Evolutionary conservation across 2,888 invertebrate species (phyloP).

Genomic region (Ditula angustiorana): DNA sequence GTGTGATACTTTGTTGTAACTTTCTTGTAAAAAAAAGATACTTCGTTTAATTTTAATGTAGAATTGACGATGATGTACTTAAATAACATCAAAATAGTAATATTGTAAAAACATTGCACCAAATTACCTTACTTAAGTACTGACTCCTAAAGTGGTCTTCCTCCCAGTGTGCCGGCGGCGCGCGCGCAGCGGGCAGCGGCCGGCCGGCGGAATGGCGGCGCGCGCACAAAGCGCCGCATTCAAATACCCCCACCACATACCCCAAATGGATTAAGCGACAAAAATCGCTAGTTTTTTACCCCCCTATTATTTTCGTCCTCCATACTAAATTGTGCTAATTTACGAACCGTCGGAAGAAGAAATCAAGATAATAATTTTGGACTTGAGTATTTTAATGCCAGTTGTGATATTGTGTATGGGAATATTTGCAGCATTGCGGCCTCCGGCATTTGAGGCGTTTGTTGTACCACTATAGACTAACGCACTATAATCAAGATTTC

Average conservation of each 20-base stretch:
- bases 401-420: constrained; percentile 19
- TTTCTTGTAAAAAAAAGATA: no score
- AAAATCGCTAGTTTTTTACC: constrained; percentile 62
- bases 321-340: constrained; percentile 34
- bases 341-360: constrained; percentile 26
- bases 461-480: no score
- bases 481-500: no score
- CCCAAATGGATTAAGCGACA: constrained; percentile 61
- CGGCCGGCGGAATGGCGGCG: constrained; percentile 32
- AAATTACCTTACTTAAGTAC: no score
- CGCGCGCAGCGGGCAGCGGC: constrained; percentile 31
- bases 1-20: no score
- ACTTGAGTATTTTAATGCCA: constrained; percentile 36
- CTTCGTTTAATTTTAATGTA: no score
- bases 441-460: constrained; percentile 2
- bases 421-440: constrained; percentile 1
- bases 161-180: constrained; percentile 13
- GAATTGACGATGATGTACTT: no score
- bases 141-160: no score
- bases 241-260: constrained; percentile 25
- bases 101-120: no score
- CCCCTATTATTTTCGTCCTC: constrained; percentile 47
- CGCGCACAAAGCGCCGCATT: constrained; percentile 35
- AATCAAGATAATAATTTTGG: constrained; percentile 36
- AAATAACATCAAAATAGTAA: no score